Evolutionary conservation across 2,888 invertebrate species (phyloP).

Genomic region (Thyatira batis): DNA sequence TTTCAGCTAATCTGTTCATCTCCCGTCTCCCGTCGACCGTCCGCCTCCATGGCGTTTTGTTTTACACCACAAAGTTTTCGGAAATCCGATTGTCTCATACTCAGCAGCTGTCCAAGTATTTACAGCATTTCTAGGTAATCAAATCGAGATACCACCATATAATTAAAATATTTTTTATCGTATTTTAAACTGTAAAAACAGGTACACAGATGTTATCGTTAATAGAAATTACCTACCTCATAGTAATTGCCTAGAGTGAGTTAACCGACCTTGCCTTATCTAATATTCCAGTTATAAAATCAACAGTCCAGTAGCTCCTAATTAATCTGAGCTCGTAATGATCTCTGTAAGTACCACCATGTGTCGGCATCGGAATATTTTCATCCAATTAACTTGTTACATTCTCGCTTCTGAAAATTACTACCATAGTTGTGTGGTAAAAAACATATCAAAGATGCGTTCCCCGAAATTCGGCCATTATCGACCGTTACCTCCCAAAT

Average conservation of each 20-base stretch:
- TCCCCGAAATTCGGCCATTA: constrained; percentile 77
- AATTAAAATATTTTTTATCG: constrained; percentile 2
- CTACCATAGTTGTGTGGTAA: constrained; percentile 45
- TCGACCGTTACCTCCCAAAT: constrained; percentile 80
- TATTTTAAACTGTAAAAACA: constrained; percentile 3
- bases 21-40: background rate
- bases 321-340: constrained; percentile 67
- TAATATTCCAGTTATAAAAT: constrained; percentile 48
- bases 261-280: constrained; percentile 39
- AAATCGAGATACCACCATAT: background rate
- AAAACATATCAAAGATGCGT: constrained; percentile 60
- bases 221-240: constrained; percentile 21
- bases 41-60: background rate
- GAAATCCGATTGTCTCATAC: constrained; percentile 19
- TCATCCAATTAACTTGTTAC: constrained; percentile 79
- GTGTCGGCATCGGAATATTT: constrained; percentile 67
- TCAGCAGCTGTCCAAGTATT: constrained; percentile 3
- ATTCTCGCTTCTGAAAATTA: constrained; percentile 79
- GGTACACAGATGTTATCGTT: background rate
- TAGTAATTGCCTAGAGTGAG: constrained; percentile 36
- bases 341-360: constrained; percentile 57
- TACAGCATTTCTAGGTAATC: background rate
- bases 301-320: constrained; percentile 54
- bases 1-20: constrained; percentile 3
- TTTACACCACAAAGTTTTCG: constrained; percentile 15